Evolutionary conservation across 2,888 invertebrate species (phyloP).

Genomic region (Amiota minor): DNA sequence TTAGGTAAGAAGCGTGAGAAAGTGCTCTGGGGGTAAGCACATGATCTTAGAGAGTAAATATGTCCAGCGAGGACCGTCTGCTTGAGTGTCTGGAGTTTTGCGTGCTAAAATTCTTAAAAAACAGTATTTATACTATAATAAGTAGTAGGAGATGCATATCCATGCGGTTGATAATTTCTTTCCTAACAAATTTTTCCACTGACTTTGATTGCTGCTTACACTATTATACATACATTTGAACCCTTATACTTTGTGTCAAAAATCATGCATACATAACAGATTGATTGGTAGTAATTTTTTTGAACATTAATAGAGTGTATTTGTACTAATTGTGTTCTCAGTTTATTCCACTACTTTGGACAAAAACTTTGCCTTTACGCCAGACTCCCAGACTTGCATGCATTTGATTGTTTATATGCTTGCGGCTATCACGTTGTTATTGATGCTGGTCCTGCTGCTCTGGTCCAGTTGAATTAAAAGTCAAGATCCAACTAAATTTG

Average conservation of each 20-base stretch:
- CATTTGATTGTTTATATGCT: constrained; percentile 24
- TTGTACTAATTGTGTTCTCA: constrained; percentile 21
- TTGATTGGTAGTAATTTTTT: constrained; percentile 5
- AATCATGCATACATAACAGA: too few relatives aligned
- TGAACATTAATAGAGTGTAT: constrained; percentile 16
- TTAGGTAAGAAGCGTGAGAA: constrained; percentile 27
- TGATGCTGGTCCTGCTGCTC: background rate
- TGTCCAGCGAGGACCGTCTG: background rate
- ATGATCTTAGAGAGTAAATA: background rate
- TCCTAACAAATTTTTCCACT: background rate
- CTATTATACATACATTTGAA: background rate
- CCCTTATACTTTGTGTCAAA: constrained; percentile 12
- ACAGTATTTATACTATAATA: background rate
- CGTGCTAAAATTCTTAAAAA: constrained; percentile 27
- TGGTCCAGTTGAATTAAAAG: background rate
- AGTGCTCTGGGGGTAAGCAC: constrained; percentile 20
- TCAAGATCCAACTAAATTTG: constrained; percentile 13
- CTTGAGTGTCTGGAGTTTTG: background rate
- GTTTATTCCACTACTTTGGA: background rate
- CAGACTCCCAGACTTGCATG: constrained; percentile 13
- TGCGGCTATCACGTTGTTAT: constrained; percentile 24
- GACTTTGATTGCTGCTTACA: constrained; percentile 23
- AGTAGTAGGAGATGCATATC: background rate
- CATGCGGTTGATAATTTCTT: too few relatives aligned
- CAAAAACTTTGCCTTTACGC: too few relatives aligned